Evolutionary conservation across 2,797 vertebrate species (phyloP), one percentile per base, ranked within the genome.

Genomic region (Microtus obscurus): DNA sequence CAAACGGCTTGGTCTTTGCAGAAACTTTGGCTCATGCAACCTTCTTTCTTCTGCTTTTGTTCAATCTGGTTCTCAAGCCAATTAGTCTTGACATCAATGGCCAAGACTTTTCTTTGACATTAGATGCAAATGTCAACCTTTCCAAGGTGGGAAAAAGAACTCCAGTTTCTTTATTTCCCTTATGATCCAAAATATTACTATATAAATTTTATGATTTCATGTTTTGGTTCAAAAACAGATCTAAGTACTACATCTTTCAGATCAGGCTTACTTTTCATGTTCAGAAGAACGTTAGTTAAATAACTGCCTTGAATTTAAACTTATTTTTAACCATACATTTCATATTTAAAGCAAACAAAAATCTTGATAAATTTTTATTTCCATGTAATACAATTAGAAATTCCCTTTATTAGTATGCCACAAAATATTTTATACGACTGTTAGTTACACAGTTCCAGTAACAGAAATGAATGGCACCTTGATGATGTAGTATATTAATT

Each of bases 301-400:
- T 73, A 37, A 74, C 59, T 69, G 53, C 37, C 61, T 79, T 67
- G 16, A 78, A 23, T 92, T 88, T 88, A 81, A 90, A 88, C 43
- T 43, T 87, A n/a, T 6, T 92, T 29, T 69, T 69, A n/a, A 27
- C 4, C 74, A 17, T 17, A 21, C 11, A 76, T 43, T 85, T 87
- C 0, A 29, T n/a, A 23, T 48, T 53, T 63, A 34, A 82, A 92
- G 63, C 48, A 69, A 93, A 86, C 6, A 12, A 11, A 91, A 87
- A 21, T 92, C 23, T 40, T 86, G 31, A 37, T 90, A 88, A 96
- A 37, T 61, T 63, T n/a, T 21, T 87, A 61, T 40, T 76, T 95
- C n/a, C 82, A 13, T 76, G 85, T 56, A 65, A 78, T 81, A 82
- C 23, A 85, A 40, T 71, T 71, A 59, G 21, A 59, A 59, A 59